phyloP scores from a whole-genome alignment of 2,797 vertebrate species.

The Orientallactaga sibirica region DNA sequence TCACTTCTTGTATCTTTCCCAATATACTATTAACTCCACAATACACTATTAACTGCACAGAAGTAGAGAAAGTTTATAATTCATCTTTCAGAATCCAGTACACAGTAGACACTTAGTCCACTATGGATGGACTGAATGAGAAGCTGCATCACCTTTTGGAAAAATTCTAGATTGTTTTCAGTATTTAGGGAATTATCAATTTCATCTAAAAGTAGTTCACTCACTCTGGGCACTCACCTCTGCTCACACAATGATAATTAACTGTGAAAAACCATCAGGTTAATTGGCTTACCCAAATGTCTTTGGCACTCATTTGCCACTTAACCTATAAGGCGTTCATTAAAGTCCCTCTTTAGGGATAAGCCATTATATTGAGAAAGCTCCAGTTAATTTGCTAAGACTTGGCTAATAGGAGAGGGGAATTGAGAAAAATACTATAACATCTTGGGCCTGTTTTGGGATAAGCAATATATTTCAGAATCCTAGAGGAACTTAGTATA shows the following conservation, averaged over 20 bases:
- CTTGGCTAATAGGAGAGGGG: not conserved
- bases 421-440: conserved; percentile 37
- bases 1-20: not conserved
- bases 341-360: conserved; percentile 69
- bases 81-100: conserved; percentile 1
- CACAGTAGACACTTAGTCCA: not conserved
- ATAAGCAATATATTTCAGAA: conserved; percentile 46
- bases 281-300: conserved; percentile 79
- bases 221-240: conserved; percentile 68
- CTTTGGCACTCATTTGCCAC: conserved; percentile 69
- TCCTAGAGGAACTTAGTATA: not conserved
- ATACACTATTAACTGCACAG: not conserved
- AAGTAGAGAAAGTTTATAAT: not conserved
- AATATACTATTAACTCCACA: not conserved
- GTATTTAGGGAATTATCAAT: conserved; percentile 38
- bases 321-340: conserved; percentile 81
- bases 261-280: conserved; percentile 72
- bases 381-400: conserved; percentile 72
- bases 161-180: conserved; percentile 51
- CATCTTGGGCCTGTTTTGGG: conserved; percentile 8
- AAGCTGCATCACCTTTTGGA: not conserved
- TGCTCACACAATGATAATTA: conserved; percentile 73
- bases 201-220: conserved; percentile 70
- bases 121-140: not conserved
- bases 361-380: conserved; percentile 75